phyloP scores from a whole-genome alignment of 2,797 vertebrate species.

The Spinus olivaceus region DNA sequence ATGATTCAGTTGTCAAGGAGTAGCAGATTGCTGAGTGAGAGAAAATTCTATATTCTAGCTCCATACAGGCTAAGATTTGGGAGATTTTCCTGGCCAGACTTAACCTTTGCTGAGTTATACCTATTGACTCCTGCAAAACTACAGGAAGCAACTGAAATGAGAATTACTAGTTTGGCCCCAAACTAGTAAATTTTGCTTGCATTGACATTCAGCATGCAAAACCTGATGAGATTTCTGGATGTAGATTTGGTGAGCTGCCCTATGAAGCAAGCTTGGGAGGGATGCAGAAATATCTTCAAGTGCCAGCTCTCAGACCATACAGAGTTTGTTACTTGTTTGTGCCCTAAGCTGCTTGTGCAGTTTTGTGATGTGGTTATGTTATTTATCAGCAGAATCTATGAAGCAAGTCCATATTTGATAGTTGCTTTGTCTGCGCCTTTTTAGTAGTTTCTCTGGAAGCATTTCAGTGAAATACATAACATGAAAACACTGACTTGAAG shows the following conservation, averaged over 20 bases:
- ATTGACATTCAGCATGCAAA: not conserved
- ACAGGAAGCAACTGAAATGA: not conserved
- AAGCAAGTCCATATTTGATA: not conserved
- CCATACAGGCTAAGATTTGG: not conserved
- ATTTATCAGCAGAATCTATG: not conserved
- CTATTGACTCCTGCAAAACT: not conserved
- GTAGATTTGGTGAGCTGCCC: not conserved
- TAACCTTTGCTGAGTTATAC: not conserved
- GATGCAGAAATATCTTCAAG: not conserved
- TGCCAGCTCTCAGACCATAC: not conserved
- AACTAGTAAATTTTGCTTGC: not conserved
- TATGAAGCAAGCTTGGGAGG: not conserved
- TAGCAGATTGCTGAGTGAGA: not conserved
- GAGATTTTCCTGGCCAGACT: not conserved
- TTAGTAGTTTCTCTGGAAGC: not conserved
- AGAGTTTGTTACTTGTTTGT: not conserved
- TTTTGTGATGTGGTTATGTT: not conserved
- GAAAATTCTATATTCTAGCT: not conserved
- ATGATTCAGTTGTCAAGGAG: not conserved
- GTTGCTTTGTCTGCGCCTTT: not conserved
- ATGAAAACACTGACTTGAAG: not conserved
- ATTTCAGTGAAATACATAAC: not conserved
- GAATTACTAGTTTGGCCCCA: not conserved
- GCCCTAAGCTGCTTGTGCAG: not conserved
- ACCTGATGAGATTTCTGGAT: not conserved